Percentiles rank a stretch among this genome's conserved stretches.
Evolutionary conservation across 1,140 invertebrate species (phyloP).

Genomic region (Platyscapa corneri): DNA sequence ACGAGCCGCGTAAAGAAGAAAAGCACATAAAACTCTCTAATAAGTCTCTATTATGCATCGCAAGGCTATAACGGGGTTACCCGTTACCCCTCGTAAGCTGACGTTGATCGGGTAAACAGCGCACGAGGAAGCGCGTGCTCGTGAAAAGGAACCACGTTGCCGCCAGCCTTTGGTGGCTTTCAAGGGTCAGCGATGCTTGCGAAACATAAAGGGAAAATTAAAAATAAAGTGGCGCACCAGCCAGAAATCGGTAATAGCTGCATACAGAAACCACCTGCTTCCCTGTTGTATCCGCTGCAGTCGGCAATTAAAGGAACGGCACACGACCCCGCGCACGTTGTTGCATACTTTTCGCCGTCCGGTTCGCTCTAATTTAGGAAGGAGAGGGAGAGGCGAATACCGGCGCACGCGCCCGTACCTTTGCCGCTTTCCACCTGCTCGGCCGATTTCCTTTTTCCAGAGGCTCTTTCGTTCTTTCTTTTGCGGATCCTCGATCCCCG

Average conservation of each 20-base stretch:
- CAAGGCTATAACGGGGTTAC: background rate
- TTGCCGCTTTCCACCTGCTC: slow-evolving; percentile 59
- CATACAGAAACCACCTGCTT: slow-evolving; percentile 15
- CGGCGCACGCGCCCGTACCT: background rate
- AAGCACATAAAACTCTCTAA: background rate
- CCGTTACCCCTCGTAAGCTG: background rate
- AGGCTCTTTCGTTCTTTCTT: background rate
- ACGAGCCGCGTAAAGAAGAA: slow-evolving; percentile 20
- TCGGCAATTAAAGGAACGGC: slow-evolving; percentile 56
- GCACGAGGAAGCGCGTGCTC: background rate
- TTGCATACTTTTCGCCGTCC: slow-evolving; percentile 7
- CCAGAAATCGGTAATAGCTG: slow-evolving; percentile 46
- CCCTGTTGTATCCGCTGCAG: slow-evolving; percentile 55
- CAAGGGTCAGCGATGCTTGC: background rate
- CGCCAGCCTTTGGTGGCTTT: background rate
- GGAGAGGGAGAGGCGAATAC: background rate
- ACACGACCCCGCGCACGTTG: slow-evolving; percentile 46
- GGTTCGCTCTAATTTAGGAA: background rate
- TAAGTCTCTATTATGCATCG: no score
- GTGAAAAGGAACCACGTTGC: no score
- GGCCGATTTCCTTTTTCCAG: slow-evolving; percentile 2
- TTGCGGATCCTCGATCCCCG: background rate
- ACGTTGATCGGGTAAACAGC: background rate
- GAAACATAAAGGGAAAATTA: background rate
- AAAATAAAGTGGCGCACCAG: background rate